Conservation (phyloP, 2,113 vertebrate genomes). For the Felis chaus region DNA sequence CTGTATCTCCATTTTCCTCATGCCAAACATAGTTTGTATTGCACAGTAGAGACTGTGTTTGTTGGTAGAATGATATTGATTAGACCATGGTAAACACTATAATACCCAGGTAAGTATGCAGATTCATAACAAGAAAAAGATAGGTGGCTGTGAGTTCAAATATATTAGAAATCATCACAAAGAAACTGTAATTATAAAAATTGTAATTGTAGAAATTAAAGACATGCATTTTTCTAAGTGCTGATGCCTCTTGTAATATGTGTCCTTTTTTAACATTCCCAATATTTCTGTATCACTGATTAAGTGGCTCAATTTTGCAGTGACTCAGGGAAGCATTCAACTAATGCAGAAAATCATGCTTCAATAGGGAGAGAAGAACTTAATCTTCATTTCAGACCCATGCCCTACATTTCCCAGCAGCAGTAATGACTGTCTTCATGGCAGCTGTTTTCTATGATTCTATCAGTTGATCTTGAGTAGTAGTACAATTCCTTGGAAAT, state of each 20-base stretch:
- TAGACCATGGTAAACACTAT: background rate
- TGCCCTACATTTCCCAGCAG: constrained; percentile 9
- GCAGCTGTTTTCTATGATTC: constrained; percentile 20
- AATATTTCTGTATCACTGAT: constrained; percentile 50
- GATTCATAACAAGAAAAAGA: background rate
- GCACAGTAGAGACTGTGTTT: background rate
- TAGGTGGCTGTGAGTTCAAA: background rate
- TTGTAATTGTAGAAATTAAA: background rate
- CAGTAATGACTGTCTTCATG: constrained; percentile 25
- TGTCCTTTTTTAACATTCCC: constrained; percentile 47
- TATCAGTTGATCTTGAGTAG: constrained; percentile 21
- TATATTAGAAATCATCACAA: background rate
- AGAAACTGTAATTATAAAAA: constrained; percentile 11
- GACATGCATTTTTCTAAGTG: background rate
- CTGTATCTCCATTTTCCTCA: background rate
- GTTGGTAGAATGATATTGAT: constrained; percentile 13
- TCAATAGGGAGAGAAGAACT: background rate
- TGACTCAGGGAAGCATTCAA: constrained; percentile 31
- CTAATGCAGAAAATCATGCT: constrained; percentile 34
- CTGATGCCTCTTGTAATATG: background rate
- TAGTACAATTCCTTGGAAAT: constrained; percentile 58
- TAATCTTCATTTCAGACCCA: constrained; percentile 33
- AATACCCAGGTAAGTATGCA: background rate
- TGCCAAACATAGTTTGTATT: background rate
- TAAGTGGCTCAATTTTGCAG: constrained; percentile 38